phyloP scores from a whole-genome alignment of 2,113 vertebrate species.

The Erythrocercus mccallii region DNA sequence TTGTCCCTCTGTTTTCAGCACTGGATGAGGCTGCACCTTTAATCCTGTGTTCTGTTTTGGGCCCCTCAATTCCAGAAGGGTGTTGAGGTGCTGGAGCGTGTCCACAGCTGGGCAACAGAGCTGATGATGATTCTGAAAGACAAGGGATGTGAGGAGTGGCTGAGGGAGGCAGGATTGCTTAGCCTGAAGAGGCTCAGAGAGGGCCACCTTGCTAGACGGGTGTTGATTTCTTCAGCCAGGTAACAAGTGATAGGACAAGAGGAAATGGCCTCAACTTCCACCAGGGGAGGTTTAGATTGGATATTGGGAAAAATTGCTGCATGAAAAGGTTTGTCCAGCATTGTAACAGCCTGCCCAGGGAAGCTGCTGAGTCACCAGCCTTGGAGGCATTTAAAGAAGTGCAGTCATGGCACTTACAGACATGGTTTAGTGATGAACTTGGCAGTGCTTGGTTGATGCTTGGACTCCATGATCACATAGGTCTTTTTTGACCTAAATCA shows the following conservation, averaged over 20 bases:
- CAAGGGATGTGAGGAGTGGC: rapidly evolving
- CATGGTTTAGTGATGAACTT: neutral
- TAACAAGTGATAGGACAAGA: neutral
- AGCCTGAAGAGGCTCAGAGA: neutral
- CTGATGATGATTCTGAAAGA: neutral
- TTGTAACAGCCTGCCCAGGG: neutral
- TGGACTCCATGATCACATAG: neutral
- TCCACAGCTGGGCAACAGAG: neutral
- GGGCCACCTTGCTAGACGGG: neutral
- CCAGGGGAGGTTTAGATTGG: neutral
- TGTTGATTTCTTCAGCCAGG: neutral
- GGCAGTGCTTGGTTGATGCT: neutral
- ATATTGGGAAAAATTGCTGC: neutral
- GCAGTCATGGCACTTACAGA: neutral
- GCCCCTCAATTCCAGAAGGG: neutral
- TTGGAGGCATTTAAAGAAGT: neutral
- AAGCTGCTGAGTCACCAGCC: neutral
- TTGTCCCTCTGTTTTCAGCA: neutral
- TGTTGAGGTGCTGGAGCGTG: rapidly evolving
- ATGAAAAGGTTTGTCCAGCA: neutral
- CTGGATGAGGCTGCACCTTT: neutral
- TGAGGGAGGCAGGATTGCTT: neutral
- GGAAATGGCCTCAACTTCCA: neutral
- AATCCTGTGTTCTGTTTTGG: neutral
- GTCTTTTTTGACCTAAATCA: neutral